phyloP scores from a whole-genome alignment of 2,888 invertebrate species.

The Junonia oenone region DNA sequence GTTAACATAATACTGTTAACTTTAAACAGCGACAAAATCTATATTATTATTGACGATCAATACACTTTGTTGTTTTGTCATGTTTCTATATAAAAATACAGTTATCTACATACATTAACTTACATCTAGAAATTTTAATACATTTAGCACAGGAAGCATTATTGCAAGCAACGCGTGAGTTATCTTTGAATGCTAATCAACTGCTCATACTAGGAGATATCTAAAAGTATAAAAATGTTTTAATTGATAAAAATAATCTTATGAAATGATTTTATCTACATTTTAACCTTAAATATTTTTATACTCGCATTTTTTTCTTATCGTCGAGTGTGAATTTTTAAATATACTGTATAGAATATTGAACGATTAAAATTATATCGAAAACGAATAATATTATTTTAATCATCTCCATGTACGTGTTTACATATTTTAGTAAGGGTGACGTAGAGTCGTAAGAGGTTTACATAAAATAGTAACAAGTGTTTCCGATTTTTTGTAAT shows the following conservation, averaged over 20 bases:
- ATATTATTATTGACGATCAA: not conserved
- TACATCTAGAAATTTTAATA: conserved; percentile 31
- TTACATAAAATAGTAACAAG: not conserved
- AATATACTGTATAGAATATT: not conserved
- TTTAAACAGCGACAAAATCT: not conserved
- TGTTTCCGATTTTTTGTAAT: not conserved
- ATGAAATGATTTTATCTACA: too few relatives aligned
- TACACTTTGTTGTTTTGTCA: not conserved
- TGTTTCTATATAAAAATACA: conserved; percentile 39
- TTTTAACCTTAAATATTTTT: conserved; percentile 6
- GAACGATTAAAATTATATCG: not conserved
- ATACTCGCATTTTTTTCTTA: not conserved
- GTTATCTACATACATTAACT: conserved; percentile 24
- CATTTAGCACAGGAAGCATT: conserved; percentile 24
- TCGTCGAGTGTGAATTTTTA: not conserved
- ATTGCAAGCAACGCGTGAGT: conserved; percentile 22
- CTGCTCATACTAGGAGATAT: not conserved
- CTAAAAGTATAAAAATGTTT: not conserved
- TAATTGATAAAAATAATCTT: too few relatives aligned
- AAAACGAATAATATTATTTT: not conserved
- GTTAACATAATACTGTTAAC: not conserved
- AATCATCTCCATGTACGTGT: not conserved
- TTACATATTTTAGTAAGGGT: not conserved
- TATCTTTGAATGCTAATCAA: not conserved
- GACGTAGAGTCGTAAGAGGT: not conserved